A percentile compares a stretch with the other conserved stretches of the same genome.
phyloP scores from a whole-genome alignment of 2,888 invertebrate genomes.

The Petrolisthes cinctipes region DNA sequence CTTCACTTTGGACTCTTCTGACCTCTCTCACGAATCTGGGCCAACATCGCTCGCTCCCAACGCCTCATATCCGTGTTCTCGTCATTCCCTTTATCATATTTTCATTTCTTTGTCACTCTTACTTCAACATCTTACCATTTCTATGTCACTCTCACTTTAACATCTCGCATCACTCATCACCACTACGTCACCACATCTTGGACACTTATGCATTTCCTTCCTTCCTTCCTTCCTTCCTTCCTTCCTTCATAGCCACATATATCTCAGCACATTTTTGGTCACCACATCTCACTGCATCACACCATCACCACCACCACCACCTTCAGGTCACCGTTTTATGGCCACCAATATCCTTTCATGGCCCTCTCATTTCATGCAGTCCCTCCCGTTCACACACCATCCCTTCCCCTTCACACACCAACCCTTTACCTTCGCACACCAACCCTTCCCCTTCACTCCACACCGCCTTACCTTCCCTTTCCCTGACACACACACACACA shows the following conservation, averaged over 20 bases:
- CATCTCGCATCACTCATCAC: too few relatives aligned
- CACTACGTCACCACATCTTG: neutral
- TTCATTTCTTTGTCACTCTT: neutral
- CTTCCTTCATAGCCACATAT: neutral
- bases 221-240: neutral
- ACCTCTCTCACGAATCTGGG: too few relatives aligned
- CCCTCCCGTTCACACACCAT: neutral
- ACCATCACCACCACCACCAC: neutral
- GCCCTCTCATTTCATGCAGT: neutral
- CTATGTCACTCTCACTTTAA: neutral
- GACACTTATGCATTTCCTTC: neutral
- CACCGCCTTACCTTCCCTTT: too few relatives aligned
- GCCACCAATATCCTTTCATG: neutral
- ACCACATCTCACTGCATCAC: neutral
- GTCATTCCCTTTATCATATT: too few relatives aligned
- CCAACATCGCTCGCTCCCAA: too few relatives aligned
- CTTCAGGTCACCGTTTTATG: neutral
- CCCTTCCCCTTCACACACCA: neutral
- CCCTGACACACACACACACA: too few relatives aligned
- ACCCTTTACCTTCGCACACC: too few relatives aligned
- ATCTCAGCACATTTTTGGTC: neutral
- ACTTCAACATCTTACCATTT: neutral
- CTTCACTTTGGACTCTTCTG: too few relatives aligned
- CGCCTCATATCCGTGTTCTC: too few relatives aligned
- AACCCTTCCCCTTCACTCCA: too few relatives aligned